A percentile compares a stretch with the other conserved stretches of the same genome.
These are phyloP conservation scores for Paguma larvata DNA, from an alignment of 2,797 vertebrate genomes.

Conservation along the genomic window DNA sequence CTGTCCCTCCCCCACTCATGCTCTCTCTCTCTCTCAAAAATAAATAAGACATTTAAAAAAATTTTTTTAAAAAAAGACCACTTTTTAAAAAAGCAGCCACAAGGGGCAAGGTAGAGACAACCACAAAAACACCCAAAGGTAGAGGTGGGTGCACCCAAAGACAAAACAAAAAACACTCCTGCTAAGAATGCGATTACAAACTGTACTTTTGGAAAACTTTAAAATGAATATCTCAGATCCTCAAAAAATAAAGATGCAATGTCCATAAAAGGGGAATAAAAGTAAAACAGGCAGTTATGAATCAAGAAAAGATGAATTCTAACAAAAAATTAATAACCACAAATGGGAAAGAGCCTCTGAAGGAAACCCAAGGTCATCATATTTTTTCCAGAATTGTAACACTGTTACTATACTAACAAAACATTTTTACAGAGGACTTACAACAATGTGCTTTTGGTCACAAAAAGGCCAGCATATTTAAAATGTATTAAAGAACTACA, in stretches of 20 bases:
- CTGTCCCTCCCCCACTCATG: no score
- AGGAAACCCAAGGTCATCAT: not conserved
- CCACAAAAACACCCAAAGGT: not conserved
- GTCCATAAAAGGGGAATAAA: not conserved
- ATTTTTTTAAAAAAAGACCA: not conserved
- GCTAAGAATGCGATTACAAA: slow-evolving; percentile 23
- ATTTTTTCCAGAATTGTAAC: not conserved
- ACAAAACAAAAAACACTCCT: not conserved
- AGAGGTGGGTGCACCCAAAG: not conserved
- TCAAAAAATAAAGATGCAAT: not conserved
- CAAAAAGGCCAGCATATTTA: not conserved
- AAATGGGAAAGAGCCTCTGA: slow-evolving; percentile 2
- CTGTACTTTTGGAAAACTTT: not conserved
- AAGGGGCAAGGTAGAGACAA: not conserved
- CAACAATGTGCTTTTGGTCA: not conserved
- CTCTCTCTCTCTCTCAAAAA: no score
- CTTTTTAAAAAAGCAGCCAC: not conserved
- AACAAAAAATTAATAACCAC: slow-evolving; percentile 2
- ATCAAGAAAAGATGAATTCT: not conserved
- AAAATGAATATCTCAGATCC: not conserved
- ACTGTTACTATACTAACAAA: not conserved
- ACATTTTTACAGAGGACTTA: not conserved
- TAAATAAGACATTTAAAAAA: no score
- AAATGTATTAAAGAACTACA: not conserved
- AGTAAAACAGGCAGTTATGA: not conserved